A percentile compares a stretch with the other conserved stretches of the same genome.
These are phyloP conservation scores for Eumeta japonica DNA, from an alignment of 1,140 invertebrate genomes.

Conservation along the genomic window DNA sequence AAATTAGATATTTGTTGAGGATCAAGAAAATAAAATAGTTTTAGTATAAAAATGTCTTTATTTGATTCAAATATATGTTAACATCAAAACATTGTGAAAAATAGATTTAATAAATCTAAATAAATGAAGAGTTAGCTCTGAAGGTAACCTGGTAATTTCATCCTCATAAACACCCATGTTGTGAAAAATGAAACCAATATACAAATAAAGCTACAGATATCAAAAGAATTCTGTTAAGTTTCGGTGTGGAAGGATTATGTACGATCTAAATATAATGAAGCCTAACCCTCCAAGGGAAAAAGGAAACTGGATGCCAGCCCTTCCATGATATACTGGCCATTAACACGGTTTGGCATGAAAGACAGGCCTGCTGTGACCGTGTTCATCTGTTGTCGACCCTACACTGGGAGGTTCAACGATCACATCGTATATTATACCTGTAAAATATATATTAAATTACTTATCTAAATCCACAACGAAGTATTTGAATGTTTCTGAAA, in stretches of 20 bases:
- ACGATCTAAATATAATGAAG: constrained; percentile 94
- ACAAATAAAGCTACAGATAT: constrained; percentile 89
- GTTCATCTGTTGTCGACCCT: constrained; percentile 95
- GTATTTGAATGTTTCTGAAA: neutral
- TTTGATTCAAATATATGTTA: too few relatives aligned
- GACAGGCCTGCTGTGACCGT: constrained; percentile 91
- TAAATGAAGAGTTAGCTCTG: constrained; percentile 48
- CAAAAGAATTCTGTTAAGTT: constrained; percentile 88
- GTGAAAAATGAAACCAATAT: constrained; percentile 93
- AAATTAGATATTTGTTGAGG: too few relatives aligned
- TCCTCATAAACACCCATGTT: constrained; percentile 98
- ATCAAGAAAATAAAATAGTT: too few relatives aligned
- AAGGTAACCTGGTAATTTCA: constrained; percentile 88
- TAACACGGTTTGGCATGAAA: constrained; percentile 97
- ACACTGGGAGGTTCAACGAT: constrained; percentile 98
- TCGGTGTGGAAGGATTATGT: constrained; percentile 90
- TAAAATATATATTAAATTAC: constrained; percentile 25
- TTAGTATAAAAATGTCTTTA: too few relatives aligned
- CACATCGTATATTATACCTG: constrained; percentile 97
- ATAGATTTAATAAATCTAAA: constrained; percentile 2
- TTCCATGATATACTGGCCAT: constrained; percentile 99
- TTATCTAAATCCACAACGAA: neutral
- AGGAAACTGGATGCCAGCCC: constrained; percentile 95
- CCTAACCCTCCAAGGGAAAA: constrained; percentile 92
- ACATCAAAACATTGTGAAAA: neutral